Conservation (phyloP, 2,797 vertebrate genomes). For the Propithecus perrieri region DNA sequence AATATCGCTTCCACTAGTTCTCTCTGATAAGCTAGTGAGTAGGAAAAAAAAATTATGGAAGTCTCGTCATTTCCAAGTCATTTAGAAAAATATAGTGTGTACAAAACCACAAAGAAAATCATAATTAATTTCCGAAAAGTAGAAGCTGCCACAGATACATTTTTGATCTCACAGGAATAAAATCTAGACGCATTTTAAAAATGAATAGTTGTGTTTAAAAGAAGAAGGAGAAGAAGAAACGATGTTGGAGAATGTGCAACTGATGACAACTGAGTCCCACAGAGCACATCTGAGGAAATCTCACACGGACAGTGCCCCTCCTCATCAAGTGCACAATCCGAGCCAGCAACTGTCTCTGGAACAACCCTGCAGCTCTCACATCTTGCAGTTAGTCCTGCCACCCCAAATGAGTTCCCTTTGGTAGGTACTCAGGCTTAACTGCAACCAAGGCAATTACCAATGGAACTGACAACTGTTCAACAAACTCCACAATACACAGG, state of each 20-base stretch:
- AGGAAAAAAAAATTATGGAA: neutral
- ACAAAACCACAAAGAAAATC: neutral
- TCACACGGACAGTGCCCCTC: neutral
- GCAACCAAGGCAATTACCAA: neutral
- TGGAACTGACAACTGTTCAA: neutral
- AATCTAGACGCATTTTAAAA: neutral
- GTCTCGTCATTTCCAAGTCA: neutral
- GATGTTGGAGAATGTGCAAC: neutral
- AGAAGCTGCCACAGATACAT: neutral
- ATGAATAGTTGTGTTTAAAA: neutral
- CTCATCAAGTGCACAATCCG: too few relatives aligned
- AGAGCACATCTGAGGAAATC: neutral
- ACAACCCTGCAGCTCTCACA: neutral
- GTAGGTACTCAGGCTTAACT: neutral
- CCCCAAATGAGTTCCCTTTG: neutral
- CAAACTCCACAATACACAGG: neutral
- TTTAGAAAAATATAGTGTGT: neutral
- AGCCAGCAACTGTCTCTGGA: neutral
- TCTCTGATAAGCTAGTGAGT: neutral
- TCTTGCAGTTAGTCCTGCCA: neutral
- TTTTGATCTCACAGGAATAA: neutral
- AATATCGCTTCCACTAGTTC: neutral
- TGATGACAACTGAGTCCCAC: neutral
- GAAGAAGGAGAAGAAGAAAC: neutral
- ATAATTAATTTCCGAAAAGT: constrained; percentile 4